A percentile compares a stretch with the other conserved stretches of the same genome.
phyloP scores from a whole-genome alignment of 2,797 vertebrate species.

The Acanthopagrus latus region DNA sequence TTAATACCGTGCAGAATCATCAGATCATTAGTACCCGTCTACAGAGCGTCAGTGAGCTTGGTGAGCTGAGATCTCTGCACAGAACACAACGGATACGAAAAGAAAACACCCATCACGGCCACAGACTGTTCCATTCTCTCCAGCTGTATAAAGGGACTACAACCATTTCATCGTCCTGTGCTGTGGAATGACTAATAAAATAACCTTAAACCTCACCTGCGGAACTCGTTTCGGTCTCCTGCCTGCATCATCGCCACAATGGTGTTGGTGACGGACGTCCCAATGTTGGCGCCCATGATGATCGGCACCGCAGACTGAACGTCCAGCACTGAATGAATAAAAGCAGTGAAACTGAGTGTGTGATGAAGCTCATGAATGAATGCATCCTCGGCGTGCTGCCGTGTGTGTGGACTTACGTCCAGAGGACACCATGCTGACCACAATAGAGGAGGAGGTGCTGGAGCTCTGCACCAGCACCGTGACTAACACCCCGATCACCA shows the following conservation, averaged over 20 bases:
- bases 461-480: constrained; percentile 98
- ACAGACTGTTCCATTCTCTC: too few relatives aligned
- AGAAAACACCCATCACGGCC: too few relatives aligned
- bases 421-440: constrained; percentile 99
- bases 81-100: too few relatives aligned
- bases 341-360: neutral
- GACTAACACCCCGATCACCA: constrained; percentile 97
- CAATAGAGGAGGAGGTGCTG: constrained; percentile 95
- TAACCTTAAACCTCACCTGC: constrained; percentile 86
- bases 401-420: constrained; percentile 85
- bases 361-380: neutral
- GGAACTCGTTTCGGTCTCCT: constrained; percentile 94
- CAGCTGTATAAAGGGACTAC: too few relatives aligned
- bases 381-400: neutral
- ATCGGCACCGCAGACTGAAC: constrained; percentile 93
- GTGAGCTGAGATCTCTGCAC: too few relatives aligned
- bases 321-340: constrained; percentile 85
- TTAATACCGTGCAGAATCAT: too few relatives aligned
- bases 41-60: too few relatives aligned
- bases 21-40: too few relatives aligned
- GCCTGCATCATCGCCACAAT: constrained; percentile 98
- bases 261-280: constrained; percentile 98
- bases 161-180: too few relatives aligned
- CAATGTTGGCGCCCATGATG: constrained; percentile 98
- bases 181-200: too few relatives aligned